phyloP scores from a whole-genome alignment of 2,797 vertebrate species.

The Phataginus tetradactyla region DNA sequence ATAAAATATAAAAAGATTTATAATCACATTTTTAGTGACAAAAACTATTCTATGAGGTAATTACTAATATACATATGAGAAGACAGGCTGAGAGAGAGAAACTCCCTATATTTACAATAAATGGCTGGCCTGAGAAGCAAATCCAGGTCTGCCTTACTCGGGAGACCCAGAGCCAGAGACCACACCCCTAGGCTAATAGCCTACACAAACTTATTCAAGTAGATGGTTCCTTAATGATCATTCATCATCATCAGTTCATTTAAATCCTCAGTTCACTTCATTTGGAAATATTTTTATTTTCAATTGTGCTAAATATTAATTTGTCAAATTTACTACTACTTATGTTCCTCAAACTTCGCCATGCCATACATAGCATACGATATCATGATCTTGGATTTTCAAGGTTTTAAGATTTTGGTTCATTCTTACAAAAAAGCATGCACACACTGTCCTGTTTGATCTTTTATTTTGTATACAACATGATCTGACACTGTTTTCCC shows the following conservation, averaged over 20 bases:
- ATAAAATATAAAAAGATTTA: background rate
- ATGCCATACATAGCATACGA: background rate
- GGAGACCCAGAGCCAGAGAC: background rate
- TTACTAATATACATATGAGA: background rate
- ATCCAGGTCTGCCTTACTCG: background rate
- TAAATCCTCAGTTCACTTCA: background rate
- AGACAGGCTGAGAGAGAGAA: background rate
- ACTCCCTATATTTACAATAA: background rate
- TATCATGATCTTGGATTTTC: background rate
- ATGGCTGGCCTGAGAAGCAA: background rate
- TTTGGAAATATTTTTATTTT: constrained; percentile 10
- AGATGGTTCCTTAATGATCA: background rate
- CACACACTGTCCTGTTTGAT: background rate
- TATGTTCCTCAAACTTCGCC: background rate
- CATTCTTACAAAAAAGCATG: background rate
- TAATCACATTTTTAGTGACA: background rate
- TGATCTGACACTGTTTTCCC: background rate
- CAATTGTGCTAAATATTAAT: background rate
- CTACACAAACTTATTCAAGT: background rate
- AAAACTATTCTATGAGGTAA: background rate
- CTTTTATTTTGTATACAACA: background rate
- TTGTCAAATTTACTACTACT: background rate
- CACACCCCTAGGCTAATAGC: background rate
- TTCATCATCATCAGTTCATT: background rate
- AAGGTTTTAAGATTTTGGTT: background rate